A percentile compares a stretch with the other conserved stretches of the same genome.
These are phyloP conservation scores for Ornithoptera alexandrae DNA, from an alignment of 2,888 invertebrate species.

Conservation along the genomic window DNA sequence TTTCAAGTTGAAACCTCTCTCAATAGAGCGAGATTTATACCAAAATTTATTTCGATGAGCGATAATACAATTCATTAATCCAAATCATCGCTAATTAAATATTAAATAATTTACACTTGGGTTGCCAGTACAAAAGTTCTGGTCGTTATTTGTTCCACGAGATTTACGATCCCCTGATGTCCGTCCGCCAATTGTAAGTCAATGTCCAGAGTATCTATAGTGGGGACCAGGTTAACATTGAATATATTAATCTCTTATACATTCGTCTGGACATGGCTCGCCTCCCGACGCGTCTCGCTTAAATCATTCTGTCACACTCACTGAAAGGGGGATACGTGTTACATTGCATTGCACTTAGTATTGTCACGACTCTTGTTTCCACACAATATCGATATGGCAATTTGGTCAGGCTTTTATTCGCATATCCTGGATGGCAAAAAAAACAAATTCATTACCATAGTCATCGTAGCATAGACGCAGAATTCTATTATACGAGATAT, in stretches of 20 bases:
- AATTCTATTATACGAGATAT: too few relatives aligned
- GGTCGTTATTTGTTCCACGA: constrained; percentile 5
- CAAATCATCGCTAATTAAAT: not conserved
- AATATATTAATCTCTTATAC: constrained; percentile 33
- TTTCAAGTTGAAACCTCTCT: too few relatives aligned
- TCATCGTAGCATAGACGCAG: too few relatives aligned
- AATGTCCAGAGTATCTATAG: constrained; percentile 26
- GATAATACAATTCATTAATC: too few relatives aligned
- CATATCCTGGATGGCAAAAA: not conserved
- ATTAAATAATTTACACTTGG: constrained; percentile 9
- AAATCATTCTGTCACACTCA: constrained; percentile 32
- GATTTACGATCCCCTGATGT: constrained; percentile 22
- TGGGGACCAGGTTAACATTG: constrained; percentile 22
- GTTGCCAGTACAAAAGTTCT: not conserved
- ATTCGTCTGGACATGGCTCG: constrained; percentile 27
- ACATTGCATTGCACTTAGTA: constrained; percentile 24
- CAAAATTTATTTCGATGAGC: too few relatives aligned
- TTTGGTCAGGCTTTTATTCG: constrained; percentile 5
- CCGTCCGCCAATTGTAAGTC: constrained; percentile 25
- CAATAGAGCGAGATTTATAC: too few relatives aligned
- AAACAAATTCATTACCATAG: too few relatives aligned
- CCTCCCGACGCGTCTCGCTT: constrained; percentile 30
- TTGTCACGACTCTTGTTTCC: constrained; percentile 24
- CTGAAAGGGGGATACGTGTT: constrained; percentile 11
- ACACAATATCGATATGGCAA: constrained; percentile 25